These are phyloP conservation scores for Temnothorax ravouxi DNA, from an alignment of 2,888 invertebrate genomes.

Conservation along the genomic window DNA sequence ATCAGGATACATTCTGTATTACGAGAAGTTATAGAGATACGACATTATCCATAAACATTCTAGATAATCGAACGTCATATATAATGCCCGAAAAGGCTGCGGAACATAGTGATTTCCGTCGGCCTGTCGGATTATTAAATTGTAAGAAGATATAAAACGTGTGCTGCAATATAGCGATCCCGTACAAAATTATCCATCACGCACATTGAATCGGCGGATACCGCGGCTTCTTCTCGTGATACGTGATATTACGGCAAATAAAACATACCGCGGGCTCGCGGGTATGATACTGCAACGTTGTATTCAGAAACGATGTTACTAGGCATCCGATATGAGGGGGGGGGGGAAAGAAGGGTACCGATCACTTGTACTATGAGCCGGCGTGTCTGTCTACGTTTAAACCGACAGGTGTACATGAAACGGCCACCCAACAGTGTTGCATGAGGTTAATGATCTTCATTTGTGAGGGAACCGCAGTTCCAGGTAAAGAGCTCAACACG, in stretches of 20 bases:
- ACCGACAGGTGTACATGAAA: constrained; percentile 55
- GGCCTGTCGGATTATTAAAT: constrained; percentile 45
- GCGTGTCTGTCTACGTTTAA: constrained; percentile 45
- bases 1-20: background rate
- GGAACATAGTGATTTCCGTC: constrained; percentile 23
- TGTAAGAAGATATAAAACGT: constrained; percentile 21
- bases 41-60: background rate
- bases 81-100: background rate
- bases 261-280: constrained; percentile 11
- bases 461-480: constrained; percentile 48
- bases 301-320: constrained; percentile 27
- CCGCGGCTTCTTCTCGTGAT: constrained; percentile 34
- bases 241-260: constrained; percentile 26
- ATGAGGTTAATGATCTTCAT: constrained; percentile 58
- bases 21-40: background rate
- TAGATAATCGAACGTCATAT: constrained; percentile 13
- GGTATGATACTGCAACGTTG: constrained; percentile 30
- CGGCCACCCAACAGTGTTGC: constrained; percentile 52
- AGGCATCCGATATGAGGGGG: background rate
- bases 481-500: constrained; percentile 56
- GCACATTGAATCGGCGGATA: constrained; percentile 40
- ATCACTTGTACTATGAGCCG: constrained; percentile 50
- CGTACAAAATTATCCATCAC: constrained; percentile 41
- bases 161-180: constrained; percentile 6
- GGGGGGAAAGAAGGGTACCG: background rate